Evolutionary conservation across 2,888 invertebrate genomes (phyloP).

Genomic region (Mimas tiliae): DNA sequence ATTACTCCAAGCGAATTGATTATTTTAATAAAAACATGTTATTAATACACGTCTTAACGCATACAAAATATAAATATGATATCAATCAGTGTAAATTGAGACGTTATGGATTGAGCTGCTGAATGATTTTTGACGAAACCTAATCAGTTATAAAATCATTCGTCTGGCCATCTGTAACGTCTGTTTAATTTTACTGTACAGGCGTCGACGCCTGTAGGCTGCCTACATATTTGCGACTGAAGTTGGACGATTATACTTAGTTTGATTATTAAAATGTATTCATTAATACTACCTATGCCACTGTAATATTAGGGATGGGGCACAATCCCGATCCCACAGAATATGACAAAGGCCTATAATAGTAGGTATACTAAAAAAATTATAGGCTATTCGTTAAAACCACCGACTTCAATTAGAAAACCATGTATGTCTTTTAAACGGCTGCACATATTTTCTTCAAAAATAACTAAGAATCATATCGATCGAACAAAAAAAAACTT

Average conservation of each 20-base stretch:
- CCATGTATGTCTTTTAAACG: no score
- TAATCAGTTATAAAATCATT: conserved; percentile 28
- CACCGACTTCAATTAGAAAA: no score
- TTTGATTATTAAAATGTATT: neutral
- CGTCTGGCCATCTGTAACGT: conserved; percentile 27
- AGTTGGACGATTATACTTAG: conserved; percentile 6
- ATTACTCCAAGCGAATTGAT: conserved; percentile 13
- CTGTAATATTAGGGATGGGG: no score
- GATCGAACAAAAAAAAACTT: no score
- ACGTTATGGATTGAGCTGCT: conserved; percentile 27
- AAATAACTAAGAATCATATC: no score
- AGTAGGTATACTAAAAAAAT: no score
- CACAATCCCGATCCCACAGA: no score
- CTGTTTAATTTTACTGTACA: conserved; percentile 27
- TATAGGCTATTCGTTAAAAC: no score
- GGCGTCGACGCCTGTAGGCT: conserved; percentile 11
- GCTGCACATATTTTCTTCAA: no score
- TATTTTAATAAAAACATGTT: conserved; percentile 11
- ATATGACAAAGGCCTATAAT: no score
- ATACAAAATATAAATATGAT: conserved; percentile 26
- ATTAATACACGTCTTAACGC: conserved; percentile 16
- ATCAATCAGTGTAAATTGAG: conserved; percentile 29
- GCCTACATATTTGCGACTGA: conserved; percentile 8
- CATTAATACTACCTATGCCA: no score
- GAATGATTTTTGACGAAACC: conserved; percentile 30